Base-by-base conservation (phyloP, 2,888 invertebrate species). In the Clostera curtula region DNA sequence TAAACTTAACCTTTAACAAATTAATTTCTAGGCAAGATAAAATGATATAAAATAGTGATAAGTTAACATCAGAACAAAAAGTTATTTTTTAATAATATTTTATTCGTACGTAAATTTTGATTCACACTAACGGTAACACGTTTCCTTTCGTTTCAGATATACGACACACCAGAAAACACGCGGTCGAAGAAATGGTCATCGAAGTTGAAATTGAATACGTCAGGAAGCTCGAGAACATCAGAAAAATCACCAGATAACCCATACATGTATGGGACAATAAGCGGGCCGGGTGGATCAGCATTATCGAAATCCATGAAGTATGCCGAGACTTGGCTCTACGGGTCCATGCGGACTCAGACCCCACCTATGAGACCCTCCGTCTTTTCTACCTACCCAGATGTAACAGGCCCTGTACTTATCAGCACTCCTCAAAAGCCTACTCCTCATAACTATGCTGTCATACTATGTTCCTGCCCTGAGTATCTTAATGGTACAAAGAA, bases 251-350 rank as follows among this genome's bases (percentile, higher is more conserved):
- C 82, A 32, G 80, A 80, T 36, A 79, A 74, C 38, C 74, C 80
- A 33, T 79, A 75, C 34, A 68, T 82, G 72, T 84, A 82, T 52
- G 84, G 84, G 21, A 83, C 83, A 12, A 72, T 83, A 41, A 73
- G 75, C 37, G 87, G 87, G 44, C 89, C 89, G 43, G 88, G 88
- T 28, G 88, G 89, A 36, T 89, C 90, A 53, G 88, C 91, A n/a
- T 68, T 93, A 27, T 90, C 92, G 32, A 91, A 92, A 66, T 92
- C 93, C 57, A 93, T 93, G 93, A 90, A 91, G 66, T 92, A 92
- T 75, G 91, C 92, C 17, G 92, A 94, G 59, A 91, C 93, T 29
- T 94, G 93, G 93, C 86, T 93, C 8, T 93, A 94, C 60, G 92
- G 93, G 49, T 92, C 92, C 17, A 89, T 92, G 1, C 84, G 90